Evolutionary conservation across 2,113 vertebrate species (phyloP).

Genomic region (Syngnathus typhle): DNA sequence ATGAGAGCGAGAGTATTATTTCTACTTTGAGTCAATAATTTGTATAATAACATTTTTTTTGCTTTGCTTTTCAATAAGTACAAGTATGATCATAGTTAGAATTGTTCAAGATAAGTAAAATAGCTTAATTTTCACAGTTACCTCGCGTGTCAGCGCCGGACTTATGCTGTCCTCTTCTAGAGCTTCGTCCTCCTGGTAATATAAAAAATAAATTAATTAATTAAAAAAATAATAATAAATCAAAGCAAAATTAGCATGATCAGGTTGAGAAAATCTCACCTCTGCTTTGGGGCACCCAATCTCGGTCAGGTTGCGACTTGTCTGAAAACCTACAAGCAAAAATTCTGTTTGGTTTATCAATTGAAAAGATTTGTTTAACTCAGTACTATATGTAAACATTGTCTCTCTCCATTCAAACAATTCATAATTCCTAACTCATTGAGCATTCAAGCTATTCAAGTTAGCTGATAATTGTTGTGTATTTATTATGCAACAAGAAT

Average conservation of each 20-base stretch:
- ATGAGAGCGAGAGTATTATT: background rate
- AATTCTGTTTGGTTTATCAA: constrained; percentile 13
- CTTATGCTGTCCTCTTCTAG: constrained; percentile 70
- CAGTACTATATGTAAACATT: background rate
- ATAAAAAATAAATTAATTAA: background rate
- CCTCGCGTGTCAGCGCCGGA: constrained; percentile 69
- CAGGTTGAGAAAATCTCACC: constrained; percentile 50
- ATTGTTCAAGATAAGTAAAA: background rate
- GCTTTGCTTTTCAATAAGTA: background rate
- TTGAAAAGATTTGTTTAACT: background rate
- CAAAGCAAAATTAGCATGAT: no score
- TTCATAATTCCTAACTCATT: background rate
- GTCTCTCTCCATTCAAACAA: background rate
- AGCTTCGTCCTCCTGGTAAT: constrained; percentile 71
- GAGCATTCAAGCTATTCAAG: background rate
- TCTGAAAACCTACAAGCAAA: constrained; percentile 66
- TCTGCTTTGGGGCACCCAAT: constrained; percentile 56
- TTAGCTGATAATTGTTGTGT: constrained; percentile 5
- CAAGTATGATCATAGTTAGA: background rate
- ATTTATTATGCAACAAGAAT: constrained; percentile 5
- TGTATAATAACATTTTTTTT: background rate
- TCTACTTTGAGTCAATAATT: background rate
- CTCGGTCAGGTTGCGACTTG: constrained; percentile 59
- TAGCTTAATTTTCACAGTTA: constrained; percentile 31
- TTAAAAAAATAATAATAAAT: no score